Conservation (phyloP, 2,888 invertebrate genomes). For the Polydrusus tereticollis region DNA sequence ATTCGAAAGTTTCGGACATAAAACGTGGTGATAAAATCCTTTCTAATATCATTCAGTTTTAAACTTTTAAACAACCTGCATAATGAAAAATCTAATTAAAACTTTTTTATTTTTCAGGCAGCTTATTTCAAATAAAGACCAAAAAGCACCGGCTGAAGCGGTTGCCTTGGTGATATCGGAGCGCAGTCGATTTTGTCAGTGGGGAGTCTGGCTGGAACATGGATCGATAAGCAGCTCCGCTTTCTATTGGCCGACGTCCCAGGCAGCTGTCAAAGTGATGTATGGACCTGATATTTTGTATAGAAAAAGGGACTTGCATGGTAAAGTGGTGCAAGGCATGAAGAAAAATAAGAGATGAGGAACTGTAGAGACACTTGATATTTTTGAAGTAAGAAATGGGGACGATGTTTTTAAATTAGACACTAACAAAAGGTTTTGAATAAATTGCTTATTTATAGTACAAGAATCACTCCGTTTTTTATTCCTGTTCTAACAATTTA, state of each 20-base stretch:
- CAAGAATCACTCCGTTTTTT: too few relatives aligned
- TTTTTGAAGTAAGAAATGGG: neutral
- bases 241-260: conserved; percentile 36
- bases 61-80: conserved; percentile 14
- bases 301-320: conserved; percentile 16
- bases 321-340: conserved; percentile 8
- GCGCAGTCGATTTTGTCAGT: conserved; percentile 16
- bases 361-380: neutral
- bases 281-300: conserved; percentile 30
- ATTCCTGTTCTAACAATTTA: too few relatives aligned
- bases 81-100: conserved; percentile 24
- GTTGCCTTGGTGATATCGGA: conserved; percentile 19
- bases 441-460: too few relatives aligned
- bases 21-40: neutral
- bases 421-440: too few relatives aligned
- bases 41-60: neutral
- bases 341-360: neutral
- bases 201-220: conserved; percentile 28
- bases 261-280: conserved; percentile 49
- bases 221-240: conserved; percentile 28
- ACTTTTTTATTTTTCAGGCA: conserved; percentile 24
- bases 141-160: conserved; percentile 14
- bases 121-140: conserved; percentile 11
- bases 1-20: neutral
- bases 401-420: neutral